These are phyloP conservation scores for Megaceryle torquata DNA, from an alignment of 2,113 vertebrate species.

Conservation along the genomic window DNA sequence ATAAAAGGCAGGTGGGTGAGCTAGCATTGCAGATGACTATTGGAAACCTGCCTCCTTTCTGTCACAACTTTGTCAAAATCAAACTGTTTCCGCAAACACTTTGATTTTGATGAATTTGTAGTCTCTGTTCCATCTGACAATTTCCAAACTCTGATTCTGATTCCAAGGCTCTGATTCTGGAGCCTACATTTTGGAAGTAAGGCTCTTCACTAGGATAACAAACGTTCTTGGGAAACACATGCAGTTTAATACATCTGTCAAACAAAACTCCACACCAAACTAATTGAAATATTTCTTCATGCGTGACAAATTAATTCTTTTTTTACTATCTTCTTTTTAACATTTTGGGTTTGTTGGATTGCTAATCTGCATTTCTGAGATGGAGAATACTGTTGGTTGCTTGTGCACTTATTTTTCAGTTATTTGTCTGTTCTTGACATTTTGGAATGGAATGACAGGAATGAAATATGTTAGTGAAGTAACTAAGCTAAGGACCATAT, in stretches of 20 bases:
- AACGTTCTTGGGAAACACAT: background rate
- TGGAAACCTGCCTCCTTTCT: background rate
- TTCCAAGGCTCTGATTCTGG: background rate
- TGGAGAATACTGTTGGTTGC: background rate
- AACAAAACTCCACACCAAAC: background rate
- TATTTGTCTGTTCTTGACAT: background rate
- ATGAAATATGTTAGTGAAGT: background rate
- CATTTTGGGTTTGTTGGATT: background rate
- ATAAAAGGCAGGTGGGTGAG: background rate
- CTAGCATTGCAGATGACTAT: background rate
- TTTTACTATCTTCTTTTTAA: background rate
- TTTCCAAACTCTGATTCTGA: background rate
- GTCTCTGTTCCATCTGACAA: background rate
- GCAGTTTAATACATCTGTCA: background rate
- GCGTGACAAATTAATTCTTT: background rate
- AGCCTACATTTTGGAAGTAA: background rate
- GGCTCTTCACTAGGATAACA: background rate
- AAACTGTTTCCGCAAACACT: background rate
- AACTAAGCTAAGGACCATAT: background rate
- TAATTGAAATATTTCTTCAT: slow-evolving; percentile 9
- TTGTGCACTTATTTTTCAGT: background rate
- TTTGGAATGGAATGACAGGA: background rate
- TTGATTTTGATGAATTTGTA: background rate
- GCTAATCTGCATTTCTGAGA: background rate
- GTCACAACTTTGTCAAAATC: background rate